Base-by-base conservation (phyloP, 2,888 invertebrate genomes). In the Andrena bucephala region DNA sequence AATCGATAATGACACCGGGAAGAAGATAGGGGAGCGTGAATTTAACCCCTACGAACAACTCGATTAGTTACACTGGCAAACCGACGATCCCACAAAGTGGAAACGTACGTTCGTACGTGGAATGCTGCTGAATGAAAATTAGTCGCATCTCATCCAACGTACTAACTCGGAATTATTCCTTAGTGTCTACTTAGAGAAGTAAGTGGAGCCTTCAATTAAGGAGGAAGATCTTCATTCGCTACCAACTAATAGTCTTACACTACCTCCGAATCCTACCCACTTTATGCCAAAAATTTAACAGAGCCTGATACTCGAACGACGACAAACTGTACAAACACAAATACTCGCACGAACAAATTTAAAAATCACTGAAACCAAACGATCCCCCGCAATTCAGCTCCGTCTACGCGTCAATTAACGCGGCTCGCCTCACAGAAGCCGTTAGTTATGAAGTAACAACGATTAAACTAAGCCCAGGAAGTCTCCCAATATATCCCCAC, bases 381-480 rank as follows among this genome's bases (percentile, higher is more conserved):
- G 42, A 42, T 54, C 75, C 24, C 27, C 13, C 62, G n/a, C 62
- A 54, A 74, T 67, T 75, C 60, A 77, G 50, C 42, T 57, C 54
- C 31, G n/a, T 59, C 20, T 50, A 50, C 36, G 31, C 24, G 20
- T 16, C 57, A 60, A 68, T 67, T 65, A 67, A 66, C 27, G 63
- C 20, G 16, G 36, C 59, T 73, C 48, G 27, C 57, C 5, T 24
- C 7, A 10, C 20, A 27, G 63, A 52, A 63, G 27, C 20, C 33
- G 6, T 24, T 24, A 16, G 65, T 81, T 69, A 72, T 60, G 63
- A 78, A 78, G 68, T 78, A 70, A 52, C 42, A 54, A 71, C 72
- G 71, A 81, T 85, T 81, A 84, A 84, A 81, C 69, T 78, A 81
- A 81, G 42, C 68, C 60, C 31, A 36, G 24, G 62, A 52, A 36